phyloP scores from a whole-genome alignment of 2,797 vertebrate species.

The Neosilurus hyrtlii region DNA sequence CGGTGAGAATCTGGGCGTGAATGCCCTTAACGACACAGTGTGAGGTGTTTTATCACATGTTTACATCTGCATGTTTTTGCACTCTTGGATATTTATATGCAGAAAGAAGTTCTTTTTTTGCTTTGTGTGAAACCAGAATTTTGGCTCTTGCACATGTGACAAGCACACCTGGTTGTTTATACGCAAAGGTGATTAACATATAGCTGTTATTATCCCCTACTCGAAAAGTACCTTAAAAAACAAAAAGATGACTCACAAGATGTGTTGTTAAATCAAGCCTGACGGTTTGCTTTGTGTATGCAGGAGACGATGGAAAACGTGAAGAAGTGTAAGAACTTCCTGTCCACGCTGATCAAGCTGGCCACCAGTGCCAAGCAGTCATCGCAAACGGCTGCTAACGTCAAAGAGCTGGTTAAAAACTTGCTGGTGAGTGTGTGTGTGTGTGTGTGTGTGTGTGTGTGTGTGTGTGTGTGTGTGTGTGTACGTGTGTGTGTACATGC shows the following conservation, averaged over 20 bases:
- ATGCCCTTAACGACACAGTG: constrained; percentile 17
- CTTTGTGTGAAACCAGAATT: background rate
- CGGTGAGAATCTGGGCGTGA: constrained; percentile 77
- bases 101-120: background rate
- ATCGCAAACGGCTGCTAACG: constrained; percentile 88
- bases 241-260: no score
- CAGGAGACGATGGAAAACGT: constrained; percentile 99
- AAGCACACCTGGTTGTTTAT: background rate
- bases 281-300: constrained; percentile 45
- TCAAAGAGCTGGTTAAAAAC: constrained; percentile 92
- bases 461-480: no score
- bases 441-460: background rate
- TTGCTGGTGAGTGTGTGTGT: constrained; percentile 82
- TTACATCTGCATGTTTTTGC: constrained; percentile 2
- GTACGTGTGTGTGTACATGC: no score
- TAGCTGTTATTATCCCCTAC: background rate
- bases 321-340: constrained; percentile 98
- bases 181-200: constrained; percentile 6
- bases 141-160: background rate
- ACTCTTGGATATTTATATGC: background rate
- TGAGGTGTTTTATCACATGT: constrained; percentile 26
- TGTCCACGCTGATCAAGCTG: constrained; percentile 96
- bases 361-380: constrained; percentile 94
- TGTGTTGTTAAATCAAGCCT: background rate
- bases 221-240: constrained; percentile 7